Evolutionary conservation across 2,888 invertebrate genomes (phyloP), one percentile per base, ranked within the genome.

Genomic region (Chymomyza procnemis): DNA sequence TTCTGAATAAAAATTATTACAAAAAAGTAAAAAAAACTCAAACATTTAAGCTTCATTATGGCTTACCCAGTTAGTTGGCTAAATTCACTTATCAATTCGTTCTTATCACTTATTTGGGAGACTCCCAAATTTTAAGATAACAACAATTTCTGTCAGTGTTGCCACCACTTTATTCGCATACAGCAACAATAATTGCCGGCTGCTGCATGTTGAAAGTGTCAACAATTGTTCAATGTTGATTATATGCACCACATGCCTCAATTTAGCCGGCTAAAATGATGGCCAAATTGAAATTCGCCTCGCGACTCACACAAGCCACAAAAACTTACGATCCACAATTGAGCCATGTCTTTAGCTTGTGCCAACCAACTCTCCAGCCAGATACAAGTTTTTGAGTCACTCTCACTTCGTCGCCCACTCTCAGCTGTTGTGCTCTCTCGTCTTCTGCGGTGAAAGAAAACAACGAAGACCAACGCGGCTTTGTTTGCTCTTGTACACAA

Each of bases 81-180:
- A 26, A 4, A 4, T 26, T 8, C 0, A 26, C 5, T 26, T n/a
- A n/a, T n/a, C n/a, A n/a, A n/a, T n/a, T n/a, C n/a, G n/a, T n/a
- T n/a, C n/a, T n/a, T n/a, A n/a, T n/a, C n/a, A n/a, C n/a, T n/a
- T n/a, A n/a, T n/a, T n/a, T n/a, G n/a, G n/a, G n/a, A 26, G 26
- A 6, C 8, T 26, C 3, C 4, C 4, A 41, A 41, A 41, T 41
- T 4, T 41, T 41, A 12, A 4, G 1, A 8, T 5, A 0, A 9
- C 12, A 72, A 78, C 71, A 78, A 75, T 73, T 69, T 66, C 77
- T 66, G 78, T 74, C 67, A 71, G 76, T 80, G 74, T 78, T 78
- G 75, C 75, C 78, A 79, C 77, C 82, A 26, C 6, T 85, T 85
- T 79, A 81, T 82, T 87, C n/a, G 80, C 82, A 87, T 87, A 85